Base-by-base conservation (phyloP, 2,888 invertebrate species). In the Coecobrya sp. region DNA sequence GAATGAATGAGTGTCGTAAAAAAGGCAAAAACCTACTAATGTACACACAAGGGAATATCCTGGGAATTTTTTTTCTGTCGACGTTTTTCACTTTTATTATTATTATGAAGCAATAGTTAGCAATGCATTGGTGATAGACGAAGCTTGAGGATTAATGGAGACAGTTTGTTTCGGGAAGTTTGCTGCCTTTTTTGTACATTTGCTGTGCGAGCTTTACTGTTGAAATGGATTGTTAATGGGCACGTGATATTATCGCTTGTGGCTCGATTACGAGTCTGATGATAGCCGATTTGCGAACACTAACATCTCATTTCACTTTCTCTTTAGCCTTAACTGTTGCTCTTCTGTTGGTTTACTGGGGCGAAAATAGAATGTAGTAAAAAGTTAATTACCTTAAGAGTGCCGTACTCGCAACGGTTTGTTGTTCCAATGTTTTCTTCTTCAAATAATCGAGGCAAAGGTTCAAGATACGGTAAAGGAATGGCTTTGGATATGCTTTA, bases 161-260 rank as follows among this genome's bases (percentile, higher is more conserved):
- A 52, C 27, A 55, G 79, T 79, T 84, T 84, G 62, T 42, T 84
- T 5, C 65, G 8, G 49, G 22, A 45, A 84, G 65, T 85, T 85
- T 68, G 42, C 49, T 85, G 22, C 27, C 42, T 84, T 49, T 22
- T 45, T 42, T 59, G 27, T 49, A 30, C 65, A 49, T 49, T 25
- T 65, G 16, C 45, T 62, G 16, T 10, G 42, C 13, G 30, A 22
- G 55, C 30, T 52, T 89, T 25, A 25, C 19, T 81, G 30, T 22
- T 19, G 79, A 90, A 85, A 86, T 70, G 91, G 91, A 91, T 91
- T 91, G 91, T 91, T 91, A 91, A 91, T 91, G 91, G 91, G 81
- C 91, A 91, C 91, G 91, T 91, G 91, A 91, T 91, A 91, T 91
- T 91, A 91, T 91, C 91, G 91, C 91, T 91, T 85, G 90, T 91